Conservation (phyloP, 2,888 invertebrate species). For the Tetragonisca angustula region DNA sequence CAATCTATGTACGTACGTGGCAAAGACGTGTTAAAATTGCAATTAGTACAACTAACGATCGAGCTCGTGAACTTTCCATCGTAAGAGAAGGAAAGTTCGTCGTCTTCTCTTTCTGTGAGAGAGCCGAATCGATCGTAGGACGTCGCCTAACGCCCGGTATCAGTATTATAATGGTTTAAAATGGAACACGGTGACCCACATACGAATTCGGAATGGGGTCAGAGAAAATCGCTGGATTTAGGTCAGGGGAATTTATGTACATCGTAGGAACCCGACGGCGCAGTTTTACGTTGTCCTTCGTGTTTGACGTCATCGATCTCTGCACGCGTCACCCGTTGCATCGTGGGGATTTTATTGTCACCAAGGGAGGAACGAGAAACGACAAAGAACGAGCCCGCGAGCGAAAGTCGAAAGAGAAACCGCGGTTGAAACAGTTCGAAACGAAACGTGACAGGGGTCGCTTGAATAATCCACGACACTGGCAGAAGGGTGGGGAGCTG, state of each 20-base stretch:
- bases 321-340: constrained; percentile 26
- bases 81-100: neutral
- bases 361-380: neutral
- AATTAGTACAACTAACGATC: neutral
- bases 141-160: constrained; percentile 3
- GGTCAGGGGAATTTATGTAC: constrained; percentile 52
- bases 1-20: neutral
- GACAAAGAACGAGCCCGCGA: neutral
- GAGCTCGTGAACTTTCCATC: neutral
- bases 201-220: constrained; percentile 48
- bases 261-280: constrained; percentile 40
- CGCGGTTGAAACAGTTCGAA: neutral
- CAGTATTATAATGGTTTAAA: constrained; percentile 33
- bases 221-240: constrained; percentile 52
- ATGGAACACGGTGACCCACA: constrained; percentile 49
- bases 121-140: neutral
- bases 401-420: neutral
- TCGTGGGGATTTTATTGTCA: constrained; percentile 12
- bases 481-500: neutral
- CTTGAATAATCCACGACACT: constrained; percentile 5
- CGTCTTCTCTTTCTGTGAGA: neutral
- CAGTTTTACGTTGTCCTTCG: constrained; percentile 49
- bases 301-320: constrained; percentile 48
- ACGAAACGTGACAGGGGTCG: neutral
- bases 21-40: no score